These are phyloP conservation scores for Otolemur garnettii DNA, from an alignment of 2,113 vertebrate species.

Conservation along the genomic window DNA sequence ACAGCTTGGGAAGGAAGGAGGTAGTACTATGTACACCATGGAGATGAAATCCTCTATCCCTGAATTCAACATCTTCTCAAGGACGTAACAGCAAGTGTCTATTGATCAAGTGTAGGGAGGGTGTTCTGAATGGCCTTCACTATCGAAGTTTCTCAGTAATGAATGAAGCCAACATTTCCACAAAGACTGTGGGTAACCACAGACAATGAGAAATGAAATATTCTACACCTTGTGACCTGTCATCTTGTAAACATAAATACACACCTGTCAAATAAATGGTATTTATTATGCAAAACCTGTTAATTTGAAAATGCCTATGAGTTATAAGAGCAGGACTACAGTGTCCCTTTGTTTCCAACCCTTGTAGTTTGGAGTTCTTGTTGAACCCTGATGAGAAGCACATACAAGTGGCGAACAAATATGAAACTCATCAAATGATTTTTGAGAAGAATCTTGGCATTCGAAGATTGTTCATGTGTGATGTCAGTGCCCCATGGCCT, in stretches of 20 bases:
- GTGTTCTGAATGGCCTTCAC: neutral
- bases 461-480: conserved; percentile 39
- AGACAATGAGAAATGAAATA: neutral
- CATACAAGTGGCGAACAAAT: conserved; percentile 83
- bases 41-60: conserved; percentile 7
- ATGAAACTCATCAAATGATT: conserved; percentile 82
- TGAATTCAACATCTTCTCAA: conserved; percentile 43
- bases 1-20: neutral
- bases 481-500: conserved; percentile 62
- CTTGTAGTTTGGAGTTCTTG: conserved; percentile 83
- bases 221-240: neutral
- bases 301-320: conserved; percentile 59
- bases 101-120: neutral
- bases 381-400: conserved; percentile 82
- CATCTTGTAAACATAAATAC: conserved; percentile 65
- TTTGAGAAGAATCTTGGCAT: conserved; percentile 69
- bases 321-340: neutral
- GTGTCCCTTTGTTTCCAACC: conserved; percentile 82
- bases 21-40: neutral
- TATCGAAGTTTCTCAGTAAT: conserved; percentile 30
- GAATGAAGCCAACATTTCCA: conserved; percentile 58
- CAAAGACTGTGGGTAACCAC: conserved; percentile 42
- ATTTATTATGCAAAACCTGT: conserved; percentile 73
- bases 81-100: conserved; percentile 16
- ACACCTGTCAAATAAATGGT: conserved; percentile 53